Evolutionary conservation across 1,140 invertebrate species (phyloP).

Genomic region (Neodiprion virginianus): DNA sequence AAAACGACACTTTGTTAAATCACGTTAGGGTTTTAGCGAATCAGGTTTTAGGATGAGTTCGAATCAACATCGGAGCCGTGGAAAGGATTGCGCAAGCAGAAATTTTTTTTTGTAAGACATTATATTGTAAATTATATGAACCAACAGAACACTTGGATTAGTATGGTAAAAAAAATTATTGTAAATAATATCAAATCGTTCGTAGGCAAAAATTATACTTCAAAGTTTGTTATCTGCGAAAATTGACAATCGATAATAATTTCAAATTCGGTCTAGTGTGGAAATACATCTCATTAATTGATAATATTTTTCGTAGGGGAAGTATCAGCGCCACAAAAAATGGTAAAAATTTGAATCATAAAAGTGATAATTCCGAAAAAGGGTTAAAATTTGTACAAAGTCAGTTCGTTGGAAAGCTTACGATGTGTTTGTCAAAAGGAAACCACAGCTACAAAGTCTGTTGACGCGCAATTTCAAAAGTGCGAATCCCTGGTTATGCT

Average conservation of each 20-base stretch:
- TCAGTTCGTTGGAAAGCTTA: background rate
- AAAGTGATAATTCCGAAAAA: background rate
- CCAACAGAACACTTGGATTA: no score
- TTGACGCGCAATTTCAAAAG: background rate
- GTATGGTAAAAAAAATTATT: no score
- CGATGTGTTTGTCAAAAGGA: background rate
- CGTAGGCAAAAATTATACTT: no score
- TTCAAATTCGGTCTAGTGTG: no score
- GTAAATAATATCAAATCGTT: no score
- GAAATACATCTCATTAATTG: no score
- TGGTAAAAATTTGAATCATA: background rate
- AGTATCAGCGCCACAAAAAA: no score
- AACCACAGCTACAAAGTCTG: background rate
- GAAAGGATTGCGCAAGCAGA: background rate
- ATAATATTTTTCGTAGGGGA: background rate
- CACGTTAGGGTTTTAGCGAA: background rate
- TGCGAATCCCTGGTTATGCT: slow-evolving; percentile 1
- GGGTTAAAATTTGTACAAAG: background rate
- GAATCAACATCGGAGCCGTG: background rate
- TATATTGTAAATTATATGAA: no score
- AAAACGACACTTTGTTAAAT: no score
- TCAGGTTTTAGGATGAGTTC: background rate
- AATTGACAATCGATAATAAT: no score
- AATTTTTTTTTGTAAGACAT: no score
- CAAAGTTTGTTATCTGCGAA: no score